Evolutionary conservation across 30 jellyfish, hydroid and myxozoan species (phyloP), one percentile per base, ranked within the genome.

Genomic region (Morbakka virulenta): DNA sequence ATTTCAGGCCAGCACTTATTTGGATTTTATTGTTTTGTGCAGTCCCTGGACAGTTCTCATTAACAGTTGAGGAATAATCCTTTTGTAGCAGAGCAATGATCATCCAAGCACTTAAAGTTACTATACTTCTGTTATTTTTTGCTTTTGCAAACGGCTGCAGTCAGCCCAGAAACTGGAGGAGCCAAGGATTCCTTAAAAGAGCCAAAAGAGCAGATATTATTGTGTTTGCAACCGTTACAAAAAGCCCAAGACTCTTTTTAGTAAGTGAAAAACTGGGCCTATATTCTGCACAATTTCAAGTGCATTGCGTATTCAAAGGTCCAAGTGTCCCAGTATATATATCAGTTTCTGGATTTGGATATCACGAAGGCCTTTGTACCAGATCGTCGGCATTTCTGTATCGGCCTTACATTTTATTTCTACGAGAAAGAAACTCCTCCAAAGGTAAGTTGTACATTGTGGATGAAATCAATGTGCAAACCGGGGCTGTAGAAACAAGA

Each of bases 221-320:
- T n/a, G 87, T 73, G 11, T 83, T 83, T 83, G 95, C 95, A 62
- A 83, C 95, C 30, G 95, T 83, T 35, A 50, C 50, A 57, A 71
- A 73, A 67, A 83, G 87, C 36, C 87, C 95, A 14, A 79, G 77
- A 11, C 51, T 21, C 0, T 63, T 53, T 11, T 52, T 32, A 26
- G 28, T 52, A 50, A 49, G 67, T 12, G 22, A 26, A 20, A 36
- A 66, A 50, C 9, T 17, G 9, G 68, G 69, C 0, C 74, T 69
- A 49, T 83, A 83, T 62, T 65, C 87, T 4, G 95, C 95, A 9
- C 35, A 83, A 30, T 35, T 83, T 9, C 31, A 78, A 0, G 76
- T 83, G 78, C 95, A 83, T 36, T 83, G 95, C 83, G 74, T 83
- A 9, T 34, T 83, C 4, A 83, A 83, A 36, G 95, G 95, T 50